Percentiles rank a stretch among this genome's conserved stretches.
Conservation (phyloP, 2,888 invertebrate genomes). For the Emmelina monodactyla region DNA sequence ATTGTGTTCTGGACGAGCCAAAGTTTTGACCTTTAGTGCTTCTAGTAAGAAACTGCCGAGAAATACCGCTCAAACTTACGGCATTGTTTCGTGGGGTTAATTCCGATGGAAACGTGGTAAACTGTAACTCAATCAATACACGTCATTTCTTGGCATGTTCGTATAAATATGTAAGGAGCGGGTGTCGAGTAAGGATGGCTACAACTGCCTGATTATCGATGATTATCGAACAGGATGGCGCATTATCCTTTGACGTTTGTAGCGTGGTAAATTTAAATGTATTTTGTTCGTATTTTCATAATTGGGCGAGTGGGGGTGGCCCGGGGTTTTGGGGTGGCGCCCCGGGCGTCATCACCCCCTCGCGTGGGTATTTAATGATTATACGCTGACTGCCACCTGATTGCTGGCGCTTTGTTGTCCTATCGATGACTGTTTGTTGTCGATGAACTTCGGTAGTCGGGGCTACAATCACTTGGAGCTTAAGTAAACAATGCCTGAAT, state of each 20-base stretch:
- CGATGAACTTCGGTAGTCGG: no score
- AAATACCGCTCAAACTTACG: no score
- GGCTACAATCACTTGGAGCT: no score
- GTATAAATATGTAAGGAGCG: constrained; percentile 17
- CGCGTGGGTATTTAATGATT: constrained; percentile 66
- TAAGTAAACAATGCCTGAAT: no score
- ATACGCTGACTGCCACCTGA: constrained; percentile 65
- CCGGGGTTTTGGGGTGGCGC: constrained; percentile 37
- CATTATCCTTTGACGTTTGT: constrained; percentile 35
- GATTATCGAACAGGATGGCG: constrained; percentile 18
- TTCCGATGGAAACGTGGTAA: constrained; percentile 2
- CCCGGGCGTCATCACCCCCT: constrained; percentile 57
- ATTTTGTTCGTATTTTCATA: constrained; percentile 66
- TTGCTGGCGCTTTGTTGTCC: constrained; percentile 28
- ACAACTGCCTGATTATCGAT: constrained; percentile 31
- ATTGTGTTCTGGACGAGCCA: no score
- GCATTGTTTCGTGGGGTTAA: no score
- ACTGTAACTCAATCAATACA: constrained; percentile 18
- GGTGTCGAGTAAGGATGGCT: constrained; percentile 30
- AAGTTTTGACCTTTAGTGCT: no score
- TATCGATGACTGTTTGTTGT: not conserved
- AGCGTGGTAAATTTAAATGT: constrained; percentile 39
- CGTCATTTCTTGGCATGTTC: constrained; percentile 16
- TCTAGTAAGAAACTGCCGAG: no score
- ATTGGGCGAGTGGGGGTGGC: constrained; percentile 48